Evolutionary conservation across 2,113 vertebrate species (phyloP), one percentile per base, ranked within the genome.

Genomic region (Lampris incognitus): DNA sequence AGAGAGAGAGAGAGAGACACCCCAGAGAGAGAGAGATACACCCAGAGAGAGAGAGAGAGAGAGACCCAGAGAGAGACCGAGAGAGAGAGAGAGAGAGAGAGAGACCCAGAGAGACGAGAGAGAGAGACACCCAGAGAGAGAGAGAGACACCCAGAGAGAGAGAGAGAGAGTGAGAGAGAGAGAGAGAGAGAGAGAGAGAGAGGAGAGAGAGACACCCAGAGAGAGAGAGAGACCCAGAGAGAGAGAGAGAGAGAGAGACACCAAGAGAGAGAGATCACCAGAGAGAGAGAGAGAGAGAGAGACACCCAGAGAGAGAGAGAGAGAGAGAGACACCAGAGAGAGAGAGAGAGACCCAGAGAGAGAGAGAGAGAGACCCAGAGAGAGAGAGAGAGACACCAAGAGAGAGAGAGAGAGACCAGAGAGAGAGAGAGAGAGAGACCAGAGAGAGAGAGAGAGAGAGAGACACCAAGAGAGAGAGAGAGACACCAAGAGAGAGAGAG

Each of bases 281-380:
- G 6, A 44, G 7, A 56, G 6, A 41, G 3, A 36, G 56, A 37
- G n/a, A n/a, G n/a, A n/a, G n/a, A n/a, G 24, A 24, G 11, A 56
- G 54, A 11, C n/a, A n/a, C n/a, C n/a, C n/a, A n/a, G 54, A 24
- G 57, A 38, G 57, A 7, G 66, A 61, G 72, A 57, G 8, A 52
- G 48, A 52, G 41, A 42, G 9, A 42, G 65, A 38, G 66, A 36
- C n/a, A n/a, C n/a, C n/a, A n/a, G 58, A 10, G 40, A 42, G 10
- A 8, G 37, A 64, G 6, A 3, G 1, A 51, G 6, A 39, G 6
- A 42, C 8, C 44, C n/a, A n/a, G n/a, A n/a, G n/a, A n/a, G 6
- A 44, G 7, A 56, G 6, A 41, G 3, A 36, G 56, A 37, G 24
- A 24, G 24, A 24, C 24, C 24, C 24, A 24, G 24, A 24, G 11